These are phyloP conservation scores for Botia almorhae DNA, from an alignment of 2,797 vertebrate genomes.

Conservation along the genomic window DNA sequence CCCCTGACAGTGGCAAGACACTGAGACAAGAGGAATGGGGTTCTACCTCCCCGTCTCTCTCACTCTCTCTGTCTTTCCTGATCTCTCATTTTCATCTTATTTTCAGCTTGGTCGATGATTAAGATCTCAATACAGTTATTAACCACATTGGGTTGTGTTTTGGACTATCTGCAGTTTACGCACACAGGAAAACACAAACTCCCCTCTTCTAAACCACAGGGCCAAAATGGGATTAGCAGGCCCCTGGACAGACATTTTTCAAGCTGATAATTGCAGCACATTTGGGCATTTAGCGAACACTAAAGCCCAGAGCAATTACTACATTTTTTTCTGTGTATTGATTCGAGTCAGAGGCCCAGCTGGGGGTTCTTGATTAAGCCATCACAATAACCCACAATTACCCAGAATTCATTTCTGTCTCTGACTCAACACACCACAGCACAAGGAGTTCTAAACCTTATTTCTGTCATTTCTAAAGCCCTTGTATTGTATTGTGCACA, in stretches of 20 bases:
- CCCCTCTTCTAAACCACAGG: slow-evolving; percentile 32
- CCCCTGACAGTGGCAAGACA: slow-evolving; percentile 61
- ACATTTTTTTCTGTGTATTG: slow-evolving; percentile 51
- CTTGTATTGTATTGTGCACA: slow-evolving; percentile 22
- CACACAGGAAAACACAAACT: background rate
- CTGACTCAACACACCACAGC: slow-evolving; percentile 64
- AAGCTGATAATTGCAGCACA: slow-evolving; percentile 56
- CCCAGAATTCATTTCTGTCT: slow-evolving; percentile 71
- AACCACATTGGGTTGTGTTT: too few species aligned
- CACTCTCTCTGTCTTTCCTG: slow-evolving; percentile 19
- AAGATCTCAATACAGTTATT: too few species aligned
- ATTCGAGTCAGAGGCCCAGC: slow-evolving; percentile 65
- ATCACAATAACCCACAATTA: slow-evolving; percentile 73
- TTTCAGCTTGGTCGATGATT: too few species aligned
- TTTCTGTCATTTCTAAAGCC: slow-evolving; percentile 23
- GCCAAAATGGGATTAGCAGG: slow-evolving; percentile 30
- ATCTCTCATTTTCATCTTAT: slow-evolving; percentile 44
- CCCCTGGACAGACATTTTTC: slow-evolving; percentile 42
- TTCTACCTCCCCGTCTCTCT: slow-evolving; percentile 63
- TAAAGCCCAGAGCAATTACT: slow-evolving; percentile 60
- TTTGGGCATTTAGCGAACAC: slow-evolving; percentile 59
- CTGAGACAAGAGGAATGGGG: slow-evolving; percentile 63
- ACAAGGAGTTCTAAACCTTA: slow-evolving; percentile 21
- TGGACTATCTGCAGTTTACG: too few species aligned
- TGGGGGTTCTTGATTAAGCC: slow-evolving; percentile 74